A percentile compares a stretch with the other conserved stretches of the same genome.
Conservation (phyloP, 2,888 invertebrate species). For the Ochropacha duplaris region DNA sequence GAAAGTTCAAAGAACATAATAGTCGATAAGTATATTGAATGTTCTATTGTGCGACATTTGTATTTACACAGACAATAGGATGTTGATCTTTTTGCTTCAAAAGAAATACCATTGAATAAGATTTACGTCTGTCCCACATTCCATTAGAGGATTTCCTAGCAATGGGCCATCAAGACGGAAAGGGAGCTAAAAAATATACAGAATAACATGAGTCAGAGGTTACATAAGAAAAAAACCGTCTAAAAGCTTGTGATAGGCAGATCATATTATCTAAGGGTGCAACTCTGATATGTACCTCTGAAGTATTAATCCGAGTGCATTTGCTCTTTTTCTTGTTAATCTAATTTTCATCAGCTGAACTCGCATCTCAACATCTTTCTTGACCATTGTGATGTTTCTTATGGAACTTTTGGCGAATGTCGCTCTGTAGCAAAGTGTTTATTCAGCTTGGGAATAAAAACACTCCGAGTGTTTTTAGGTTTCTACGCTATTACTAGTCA, state of each 20-base stretch:
- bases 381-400: too few species aligned
- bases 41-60: background rate
- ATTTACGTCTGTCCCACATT: conserved; percentile 23
- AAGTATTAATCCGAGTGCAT: too few species aligned
- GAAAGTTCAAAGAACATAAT: too few species aligned
- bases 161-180: conserved; percentile 15
- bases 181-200: conserved; percentile 12
- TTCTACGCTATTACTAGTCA: background rate
- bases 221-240: background rate
- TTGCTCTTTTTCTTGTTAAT: too few species aligned
- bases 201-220: conserved; percentile 3
- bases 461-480: conserved; percentile 1
- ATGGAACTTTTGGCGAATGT: background rate
- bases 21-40: background rate
- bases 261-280: too few species aligned
- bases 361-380: too few species aligned
- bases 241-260: too few species aligned
- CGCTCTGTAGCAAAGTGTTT: background rate
- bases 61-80: background rate
- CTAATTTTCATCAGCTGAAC: too few species aligned
- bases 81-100: conserved; percentile 9
- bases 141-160: conserved; percentile 18
- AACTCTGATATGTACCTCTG: too few species aligned
- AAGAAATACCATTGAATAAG: conserved; percentile 22
- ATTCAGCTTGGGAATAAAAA: conserved; percentile 1